Percentiles rank a stretch among this genome's conserved stretches.
Conservation (phyloP, 1,140 invertebrate genomes). For the Rhagoletis zephyria region DNA sequence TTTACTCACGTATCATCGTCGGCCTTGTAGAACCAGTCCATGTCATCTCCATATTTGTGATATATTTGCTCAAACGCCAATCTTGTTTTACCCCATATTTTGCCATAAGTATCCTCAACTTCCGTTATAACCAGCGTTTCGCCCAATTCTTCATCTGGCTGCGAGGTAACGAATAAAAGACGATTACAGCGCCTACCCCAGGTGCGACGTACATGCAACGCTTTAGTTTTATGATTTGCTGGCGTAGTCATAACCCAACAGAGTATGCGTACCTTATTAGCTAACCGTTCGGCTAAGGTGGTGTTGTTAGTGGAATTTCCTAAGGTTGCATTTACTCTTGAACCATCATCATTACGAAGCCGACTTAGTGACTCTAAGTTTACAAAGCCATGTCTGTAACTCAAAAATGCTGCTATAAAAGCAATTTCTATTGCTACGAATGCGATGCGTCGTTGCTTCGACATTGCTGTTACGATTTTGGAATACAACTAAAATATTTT, state of each 20-base stretch:
- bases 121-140: conserved; percentile 76
- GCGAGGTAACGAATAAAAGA: conserved; percentile 89
- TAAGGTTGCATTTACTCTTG: no score
- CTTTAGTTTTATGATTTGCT: conserved; percentile 88
- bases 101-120: conserved; percentile 87
- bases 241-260: conserved; percentile 97
- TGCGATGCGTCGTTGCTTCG: background rate
- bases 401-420: conserved; percentile 5
- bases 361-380: background rate
- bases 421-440: conserved; percentile 28
- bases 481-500: background rate
- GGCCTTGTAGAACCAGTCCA: conserved; percentile 94
- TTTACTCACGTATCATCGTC: conserved; percentile 91
- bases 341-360: background rate
- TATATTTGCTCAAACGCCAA: conserved; percentile 90
- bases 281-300: conserved; percentile 57
- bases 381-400: background rate
- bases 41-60: conserved; percentile 83
- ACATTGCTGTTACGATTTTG: background rate
- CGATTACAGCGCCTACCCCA: conserved; percentile 95
- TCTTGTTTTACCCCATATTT: conserved; percentile 96
- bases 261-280: conserved; percentile 83
- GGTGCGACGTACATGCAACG: conserved; percentile 90
- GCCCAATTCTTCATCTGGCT: conserved; percentile 75
- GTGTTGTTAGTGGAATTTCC: background rate